Percentiles rank a stretch among this genome's conserved stretches.
phyloP scores from a whole-genome alignment of 2,888 invertebrate species.

The Caradrina kadenii region DNA sequence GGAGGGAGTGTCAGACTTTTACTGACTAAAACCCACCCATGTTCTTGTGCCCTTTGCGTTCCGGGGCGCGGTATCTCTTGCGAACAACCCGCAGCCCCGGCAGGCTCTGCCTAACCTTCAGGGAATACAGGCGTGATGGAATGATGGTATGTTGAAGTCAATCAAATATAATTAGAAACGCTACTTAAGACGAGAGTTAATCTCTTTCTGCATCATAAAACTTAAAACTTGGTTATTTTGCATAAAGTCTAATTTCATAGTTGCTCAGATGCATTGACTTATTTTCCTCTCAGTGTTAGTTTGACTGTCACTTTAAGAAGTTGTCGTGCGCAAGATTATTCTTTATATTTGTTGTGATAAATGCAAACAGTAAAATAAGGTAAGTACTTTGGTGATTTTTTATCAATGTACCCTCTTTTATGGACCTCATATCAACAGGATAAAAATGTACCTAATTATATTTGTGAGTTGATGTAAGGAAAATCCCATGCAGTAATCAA shows the following conservation, averaged over 20 bases:
- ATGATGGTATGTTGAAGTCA: too few species aligned
- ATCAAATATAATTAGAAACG: too few species aligned
- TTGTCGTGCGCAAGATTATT: conserved; percentile 3
- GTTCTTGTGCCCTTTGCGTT: too few species aligned
- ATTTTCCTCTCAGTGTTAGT: conserved; percentile 51
- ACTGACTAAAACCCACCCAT: too few species aligned
- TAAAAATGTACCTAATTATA: too few species aligned
- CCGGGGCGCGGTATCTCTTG: too few species aligned
- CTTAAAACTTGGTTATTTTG: conserved; percentile 30
- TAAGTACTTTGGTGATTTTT: neutral
- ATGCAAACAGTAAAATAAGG: conserved; percentile 1
- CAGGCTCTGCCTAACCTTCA: too few species aligned
- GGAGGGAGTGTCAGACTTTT: too few species aligned
- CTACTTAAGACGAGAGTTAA: too few species aligned
- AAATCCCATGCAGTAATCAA: neutral
- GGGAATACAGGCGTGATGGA: too few species aligned
- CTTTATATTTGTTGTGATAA: neutral
- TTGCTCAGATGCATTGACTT: conserved; percentile 18
- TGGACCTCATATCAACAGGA: too few species aligned
- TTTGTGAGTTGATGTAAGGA: neutral
- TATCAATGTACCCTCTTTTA: neutral
- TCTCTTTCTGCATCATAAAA: neutral
- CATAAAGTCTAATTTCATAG: conserved; percentile 21
- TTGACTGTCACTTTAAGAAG: conserved; percentile 25
- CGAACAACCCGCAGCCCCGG: too few species aligned